These are phyloP conservation scores for Kryphioiulus occultus DNA, from an alignment of 2,888 invertebrate species.

Conservation along the genomic window DNA sequence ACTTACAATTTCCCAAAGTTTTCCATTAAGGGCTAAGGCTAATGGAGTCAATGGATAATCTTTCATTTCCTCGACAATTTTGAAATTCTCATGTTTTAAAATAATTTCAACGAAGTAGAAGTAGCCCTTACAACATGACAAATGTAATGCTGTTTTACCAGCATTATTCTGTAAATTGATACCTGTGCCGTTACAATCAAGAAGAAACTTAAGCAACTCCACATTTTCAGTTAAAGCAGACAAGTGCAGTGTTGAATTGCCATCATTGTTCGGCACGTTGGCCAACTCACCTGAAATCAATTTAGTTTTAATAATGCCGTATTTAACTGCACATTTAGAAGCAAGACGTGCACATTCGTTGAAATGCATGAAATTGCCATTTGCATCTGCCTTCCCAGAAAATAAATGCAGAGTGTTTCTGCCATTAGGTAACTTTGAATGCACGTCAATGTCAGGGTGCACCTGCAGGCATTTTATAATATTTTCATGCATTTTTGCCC, in stretches of 20 bases:
- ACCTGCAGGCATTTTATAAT: not conserved
- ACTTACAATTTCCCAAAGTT: not conserved
- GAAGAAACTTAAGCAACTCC: not conserved
- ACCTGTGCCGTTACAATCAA: too few relatives aligned
- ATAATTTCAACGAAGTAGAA: not conserved
- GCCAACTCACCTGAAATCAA: not conserved
- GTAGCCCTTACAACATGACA: not conserved
- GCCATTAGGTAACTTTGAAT: not conserved
- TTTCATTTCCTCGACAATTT: not conserved
- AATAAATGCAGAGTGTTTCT: not conserved
- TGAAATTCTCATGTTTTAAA: not conserved
- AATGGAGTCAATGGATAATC: not conserved
- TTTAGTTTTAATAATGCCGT: not conserved
- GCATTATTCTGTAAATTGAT: not conserved
- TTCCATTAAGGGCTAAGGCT: not conserved
- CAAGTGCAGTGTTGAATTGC: not conserved
- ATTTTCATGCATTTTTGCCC: not conserved
- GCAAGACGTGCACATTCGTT: not conserved
- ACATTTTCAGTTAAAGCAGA: not conserved
- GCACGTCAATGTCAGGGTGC: not conserved
- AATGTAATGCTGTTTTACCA: not conserved
- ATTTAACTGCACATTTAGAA: too few relatives aligned
- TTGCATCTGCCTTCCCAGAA: not conserved
- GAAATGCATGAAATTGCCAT: not conserved
- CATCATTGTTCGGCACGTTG: not conserved